Evolutionary conservation across 2,888 invertebrate genomes (phyloP), one percentile per base, ranked within the genome.

Genomic region (Hedychridium roseum): DNA sequence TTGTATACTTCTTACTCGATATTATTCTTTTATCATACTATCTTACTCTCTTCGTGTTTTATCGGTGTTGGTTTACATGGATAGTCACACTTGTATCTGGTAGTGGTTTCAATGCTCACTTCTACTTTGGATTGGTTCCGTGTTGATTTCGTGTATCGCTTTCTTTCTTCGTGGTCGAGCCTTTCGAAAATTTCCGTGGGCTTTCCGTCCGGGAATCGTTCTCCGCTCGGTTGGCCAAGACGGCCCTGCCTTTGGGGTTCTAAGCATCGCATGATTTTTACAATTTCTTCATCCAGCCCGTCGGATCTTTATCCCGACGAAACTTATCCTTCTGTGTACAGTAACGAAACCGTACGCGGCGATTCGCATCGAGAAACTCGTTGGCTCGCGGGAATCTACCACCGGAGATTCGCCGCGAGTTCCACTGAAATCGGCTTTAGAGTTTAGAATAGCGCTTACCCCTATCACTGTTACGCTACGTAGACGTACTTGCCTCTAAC

Each of bases 51-150:
- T 52, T 58, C 53, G 50, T 61, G 56, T 56, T 55, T 41, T 52
- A 39, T 64, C 42, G 64, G 58, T 65, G 64, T 58, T 65, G 62
- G 52, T 54, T 58, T 51, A 45, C 35, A 50, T 49, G 45, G 44
- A 35, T 60, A 35, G 34, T 48, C 30, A 43, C 47, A 17, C 41
- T 34, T 42, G 18, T 34, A 15, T 54, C 31, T 41, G 12, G 43
- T 45, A 36, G 18, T 46, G 18, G 14, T 39, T 39, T 45, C 48
- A 28, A 38, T 39, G 32, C 42, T 42, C 49, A 36, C 48, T 32
- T 43, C 27, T 40, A 54, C 41, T 35, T 37, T 47, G 41, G n/a
- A n/a, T n/a, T n/a, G n/a, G n/a, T n/a, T n/a, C n/a, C n/a, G n/a
- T n/a, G n/a, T n/a, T n/a, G n/a, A n/a, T n/a, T n/a, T n/a, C n/a